Evolutionary conservation across 2,888 invertebrate species (phyloP).

Genomic region (Heterodera filipjevi): DNA sequence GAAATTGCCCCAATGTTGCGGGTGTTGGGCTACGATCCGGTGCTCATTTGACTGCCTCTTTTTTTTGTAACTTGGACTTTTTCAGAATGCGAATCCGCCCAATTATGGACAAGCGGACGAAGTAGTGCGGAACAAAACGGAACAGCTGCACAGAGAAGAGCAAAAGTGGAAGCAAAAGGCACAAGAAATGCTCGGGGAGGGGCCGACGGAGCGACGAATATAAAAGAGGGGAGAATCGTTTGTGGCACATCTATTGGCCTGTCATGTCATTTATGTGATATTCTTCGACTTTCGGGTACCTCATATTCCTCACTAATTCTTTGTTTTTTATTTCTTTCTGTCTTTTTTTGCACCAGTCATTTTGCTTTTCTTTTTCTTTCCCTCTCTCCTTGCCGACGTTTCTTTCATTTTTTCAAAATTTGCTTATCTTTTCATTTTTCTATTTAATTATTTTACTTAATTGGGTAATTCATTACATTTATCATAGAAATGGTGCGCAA

Average conservation of each 20-base stretch:
- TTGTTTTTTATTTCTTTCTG: not conserved
- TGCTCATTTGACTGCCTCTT: not conserved
- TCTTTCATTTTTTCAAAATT: not conserved
- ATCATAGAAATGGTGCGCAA: not conserved
- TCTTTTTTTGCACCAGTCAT: not conserved
- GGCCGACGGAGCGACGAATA: constrained; percentile 18
- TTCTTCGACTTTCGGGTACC: not conserved
- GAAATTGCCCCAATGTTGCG: constrained; percentile 63
- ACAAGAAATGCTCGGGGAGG: constrained; percentile 55
- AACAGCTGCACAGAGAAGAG: constrained; percentile 60
- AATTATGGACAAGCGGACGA: constrained; percentile 73
- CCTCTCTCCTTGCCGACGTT: not conserved
- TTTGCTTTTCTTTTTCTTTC: not conserved
- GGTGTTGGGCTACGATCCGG: constrained; percentile 81
- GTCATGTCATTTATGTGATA: not conserved
- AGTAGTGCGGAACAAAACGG: constrained; percentile 58
- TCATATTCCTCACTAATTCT: not conserved
- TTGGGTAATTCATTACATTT: too few relatives aligned
- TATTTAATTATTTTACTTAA: not conserved
- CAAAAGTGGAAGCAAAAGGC: constrained; percentile 62
- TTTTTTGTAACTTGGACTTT: not conserved
- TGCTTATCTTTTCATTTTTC: not conserved
- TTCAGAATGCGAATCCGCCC: constrained; percentile 83
- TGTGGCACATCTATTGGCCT: not conserved
- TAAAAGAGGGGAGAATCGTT: not conserved